Evolutionary conservation across 2,888 invertebrate species (phyloP), one percentile per base, ranked within the genome.

Genomic region (Lathronympha strigana): DNA sequence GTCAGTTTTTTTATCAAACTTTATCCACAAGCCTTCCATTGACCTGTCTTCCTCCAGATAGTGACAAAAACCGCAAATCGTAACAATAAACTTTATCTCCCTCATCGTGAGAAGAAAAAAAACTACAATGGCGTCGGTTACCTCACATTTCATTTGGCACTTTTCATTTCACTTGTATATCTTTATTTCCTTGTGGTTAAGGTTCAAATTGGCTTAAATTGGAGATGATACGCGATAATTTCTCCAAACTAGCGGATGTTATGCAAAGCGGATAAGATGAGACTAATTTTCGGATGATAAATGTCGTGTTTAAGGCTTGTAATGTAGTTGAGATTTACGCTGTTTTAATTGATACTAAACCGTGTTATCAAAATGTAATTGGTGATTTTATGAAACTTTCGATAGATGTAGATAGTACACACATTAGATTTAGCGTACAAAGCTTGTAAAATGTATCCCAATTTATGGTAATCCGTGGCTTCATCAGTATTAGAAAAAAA

Each of bases 41-140:
- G 66, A 66, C 66, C 66, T 54, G 61, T 66, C 66, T 66, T 61
- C 66, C 45, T 49, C 36, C 50, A 43, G 63, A 50, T 61, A 38
- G 62, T 55, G 36, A 47, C 54, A 67, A 62, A 69, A 69, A 68
- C 61, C 47, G 23, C 36, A 19, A 63, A 64, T 54, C 19, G 47
- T 45, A 66, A 69, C 66, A 69, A 63, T 47, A 69, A 67, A 60
- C 57, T 49, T 61, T 73, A 73, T 72, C 71, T 49, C 33, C 54
- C 67, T 57, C 67, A 71, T 71, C 70, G 71, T 73, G 73, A 68
- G 72, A 73, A 70, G 55, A 69, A 63, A 66, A 63, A 66, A 69
- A 67, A 66, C 38, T 4, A 69, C 70, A 70, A 71, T 69, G 17
- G 45, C 51, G n/a, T 45, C n/a, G n/a, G 66, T 73, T 72, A 71